A percentile compares a stretch with the other conserved stretches of the same genome.
phyloP scores from a whole-genome alignment of 1,140 invertebrate genomes.

The Chelonus insularis region DNA sequence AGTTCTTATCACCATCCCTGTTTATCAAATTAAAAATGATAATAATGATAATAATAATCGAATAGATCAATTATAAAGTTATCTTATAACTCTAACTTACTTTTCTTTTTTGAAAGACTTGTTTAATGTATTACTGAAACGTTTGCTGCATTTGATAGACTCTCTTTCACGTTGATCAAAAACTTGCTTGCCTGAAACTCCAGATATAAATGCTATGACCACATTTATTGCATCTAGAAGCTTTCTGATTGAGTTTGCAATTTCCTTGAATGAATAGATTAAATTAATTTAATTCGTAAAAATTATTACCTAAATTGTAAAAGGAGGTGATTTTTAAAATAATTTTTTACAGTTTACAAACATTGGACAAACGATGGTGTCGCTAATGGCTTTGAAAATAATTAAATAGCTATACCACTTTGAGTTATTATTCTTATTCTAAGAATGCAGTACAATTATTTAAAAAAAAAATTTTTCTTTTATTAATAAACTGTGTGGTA shows the following conservation, averaged over 20 bases:
- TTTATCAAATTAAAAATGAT: slow-evolving; percentile 94
- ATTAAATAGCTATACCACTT: too few relatives aligned
- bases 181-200: slow-evolving; percentile 80
- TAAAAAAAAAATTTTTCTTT: too few relatives aligned
- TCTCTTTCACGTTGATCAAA: slow-evolving; percentile 97
- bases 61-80: background rate
- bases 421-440: too few relatives aligned
- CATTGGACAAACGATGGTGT: too few relatives aligned
- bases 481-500: too few relatives aligned
- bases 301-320: background rate
- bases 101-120: slow-evolving; percentile 99
- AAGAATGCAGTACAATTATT: too few relatives aligned
- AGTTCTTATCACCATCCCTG: slow-evolving; percentile 94
- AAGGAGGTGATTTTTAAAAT: too few relatives aligned
- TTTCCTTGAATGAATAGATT: slow-evolving; percentile 75
- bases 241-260: slow-evolving; percentile 98
- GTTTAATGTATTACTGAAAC: slow-evolving; percentile 98
- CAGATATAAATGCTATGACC: slow-evolving; percentile 80
- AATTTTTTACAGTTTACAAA: too few relatives aligned
- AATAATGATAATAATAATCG: slow-evolving; percentile 84
- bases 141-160: slow-evolving; percentile 99
- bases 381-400: too few relatives aligned
- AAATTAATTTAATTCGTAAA: slow-evolving; percentile 23
- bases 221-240: slow-evolving; percentile 94
- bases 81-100: slow-evolving; percentile 67